Conservation (phyloP, 2,797 vertebrate genomes). For the Eleutherodactylus coqui region DNA sequence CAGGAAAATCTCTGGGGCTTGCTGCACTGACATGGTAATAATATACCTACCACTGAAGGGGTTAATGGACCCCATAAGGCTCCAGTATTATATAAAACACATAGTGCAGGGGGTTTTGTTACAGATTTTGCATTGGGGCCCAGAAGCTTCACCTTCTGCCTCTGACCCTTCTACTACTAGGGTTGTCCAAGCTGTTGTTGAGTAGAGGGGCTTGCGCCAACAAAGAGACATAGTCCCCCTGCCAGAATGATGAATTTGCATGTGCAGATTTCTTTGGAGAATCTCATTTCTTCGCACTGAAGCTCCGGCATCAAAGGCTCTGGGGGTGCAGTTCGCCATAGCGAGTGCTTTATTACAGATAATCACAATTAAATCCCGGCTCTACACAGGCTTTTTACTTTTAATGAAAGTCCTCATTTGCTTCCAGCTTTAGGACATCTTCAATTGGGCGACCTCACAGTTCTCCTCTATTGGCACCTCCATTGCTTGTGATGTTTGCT, state of each 20-base stretch:
- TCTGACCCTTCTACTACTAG: too few species aligned
- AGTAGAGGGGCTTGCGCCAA: too few species aligned
- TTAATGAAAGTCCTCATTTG: conserved; percentile 28
- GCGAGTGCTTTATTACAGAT: conserved; percentile 28
- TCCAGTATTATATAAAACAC: too few species aligned
- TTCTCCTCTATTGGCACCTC: neutral
- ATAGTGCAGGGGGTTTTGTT: too few species aligned
- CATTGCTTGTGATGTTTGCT: neutral
- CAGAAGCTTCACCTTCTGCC: too few species aligned
- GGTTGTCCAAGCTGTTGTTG: too few species aligned
- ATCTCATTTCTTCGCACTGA: conserved; percentile 3
- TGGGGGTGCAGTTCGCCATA: neutral
- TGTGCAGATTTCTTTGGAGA: neutral
- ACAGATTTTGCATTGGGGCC: too few species aligned
- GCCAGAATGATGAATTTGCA: neutral
- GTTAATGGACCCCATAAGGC: too few species aligned
- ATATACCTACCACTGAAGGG: too few species aligned
- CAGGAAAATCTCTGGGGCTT: too few species aligned
- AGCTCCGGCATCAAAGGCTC: conserved; percentile 5
- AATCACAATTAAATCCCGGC: conserved; percentile 21
- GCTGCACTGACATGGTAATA: too few species aligned
- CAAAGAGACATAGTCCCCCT: neutral
- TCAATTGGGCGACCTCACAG: neutral
- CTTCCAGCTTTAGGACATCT: conserved; percentile 9
- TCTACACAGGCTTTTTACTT: conserved; percentile 16